These are phyloP conservation scores for Oostethus manadensis DNA, from an alignment of 2,113 vertebrate species.

Conservation along the genomic window DNA sequence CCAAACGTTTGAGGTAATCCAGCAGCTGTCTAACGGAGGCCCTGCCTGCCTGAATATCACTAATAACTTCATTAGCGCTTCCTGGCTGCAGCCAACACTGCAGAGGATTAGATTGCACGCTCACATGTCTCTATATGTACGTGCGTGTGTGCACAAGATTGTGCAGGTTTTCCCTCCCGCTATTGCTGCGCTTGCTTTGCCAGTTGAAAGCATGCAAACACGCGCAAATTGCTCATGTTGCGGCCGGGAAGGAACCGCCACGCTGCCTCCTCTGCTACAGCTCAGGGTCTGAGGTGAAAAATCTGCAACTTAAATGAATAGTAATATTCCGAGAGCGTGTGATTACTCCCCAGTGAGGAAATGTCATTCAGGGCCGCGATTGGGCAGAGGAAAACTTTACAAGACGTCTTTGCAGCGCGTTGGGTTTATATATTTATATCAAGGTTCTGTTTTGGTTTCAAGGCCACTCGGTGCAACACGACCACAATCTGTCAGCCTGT, in stretches of 20 bases:
- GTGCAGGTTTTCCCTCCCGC: conserved; percentile 43
- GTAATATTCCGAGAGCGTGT: conserved; percentile 33
- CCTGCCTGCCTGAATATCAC: conserved; percentile 63
- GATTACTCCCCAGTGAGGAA: conserved; percentile 61
- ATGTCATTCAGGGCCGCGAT: conserved; percentile 42
- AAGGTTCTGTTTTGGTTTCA: conserved; percentile 13
- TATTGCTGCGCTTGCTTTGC: too few species aligned
- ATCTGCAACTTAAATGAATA: conserved; percentile 39
- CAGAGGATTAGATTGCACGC: conserved; percentile 41
- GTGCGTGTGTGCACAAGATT: conserved; percentile 19
- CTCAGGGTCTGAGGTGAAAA: conserved; percentile 21
- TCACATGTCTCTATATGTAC: conserved; percentile 28
- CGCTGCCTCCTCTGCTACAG: conserved; percentile 44
- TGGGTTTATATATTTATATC: neutral
- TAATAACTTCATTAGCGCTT: conserved; percentile 67
- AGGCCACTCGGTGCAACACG: neutral
- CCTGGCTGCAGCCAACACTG: conserved; percentile 43
- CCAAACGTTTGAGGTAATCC: conserved; percentile 27
- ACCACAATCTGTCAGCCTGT: conserved; percentile 4
- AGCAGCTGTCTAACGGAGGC: conserved; percentile 49
- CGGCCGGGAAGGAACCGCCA: conserved; percentile 27
- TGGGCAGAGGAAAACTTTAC: conserved; percentile 34
- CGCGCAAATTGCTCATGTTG: conserved; percentile 45
- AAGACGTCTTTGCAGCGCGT: too few species aligned
- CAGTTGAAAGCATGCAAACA: conserved; percentile 32